These are phyloP conservation scores for Rhinichthys klamathensis DNA, from an alignment of 2,113 vertebrate genomes.

Conservation along the genomic window DNA sequence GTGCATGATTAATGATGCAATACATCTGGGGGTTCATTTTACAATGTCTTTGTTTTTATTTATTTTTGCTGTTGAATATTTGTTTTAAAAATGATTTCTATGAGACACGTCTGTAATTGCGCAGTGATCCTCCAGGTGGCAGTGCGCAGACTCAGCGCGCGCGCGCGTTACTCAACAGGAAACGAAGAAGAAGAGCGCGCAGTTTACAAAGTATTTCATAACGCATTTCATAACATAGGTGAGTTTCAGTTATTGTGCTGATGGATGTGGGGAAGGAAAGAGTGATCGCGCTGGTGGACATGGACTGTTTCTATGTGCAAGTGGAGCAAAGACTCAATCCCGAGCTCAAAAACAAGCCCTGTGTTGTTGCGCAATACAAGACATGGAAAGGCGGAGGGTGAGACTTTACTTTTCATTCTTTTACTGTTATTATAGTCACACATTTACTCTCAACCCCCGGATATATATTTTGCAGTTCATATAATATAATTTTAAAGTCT, in stretches of 20 bases:
- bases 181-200: neutral
- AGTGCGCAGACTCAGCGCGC: neutral
- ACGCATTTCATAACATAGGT: neutral
- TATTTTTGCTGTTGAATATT: neutral
- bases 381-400: constrained; percentile 95
- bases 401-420: constrained; percentile 50
- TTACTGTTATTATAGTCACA: neutral
- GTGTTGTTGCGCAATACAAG: constrained; percentile 94
- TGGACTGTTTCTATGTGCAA: constrained; percentile 99
- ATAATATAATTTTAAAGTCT: no score
- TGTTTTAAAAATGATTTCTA: no score
- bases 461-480: no score
- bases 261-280: constrained; percentile 86
- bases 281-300: constrained; percentile 90
- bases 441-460: no score
- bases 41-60: neutral
- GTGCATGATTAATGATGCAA: neutral
- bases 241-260: neutral
- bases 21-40: neutral
- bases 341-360: constrained; percentile 83
- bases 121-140: neutral
- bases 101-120: no score
- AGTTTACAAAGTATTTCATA: no score
- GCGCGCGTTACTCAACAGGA: neutral
- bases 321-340: constrained; percentile 91